Evolutionary conservation across 2,888 invertebrate species (phyloP), one percentile per base, ranked within the genome.

Genomic region (Orthosia gracilis): DNA sequence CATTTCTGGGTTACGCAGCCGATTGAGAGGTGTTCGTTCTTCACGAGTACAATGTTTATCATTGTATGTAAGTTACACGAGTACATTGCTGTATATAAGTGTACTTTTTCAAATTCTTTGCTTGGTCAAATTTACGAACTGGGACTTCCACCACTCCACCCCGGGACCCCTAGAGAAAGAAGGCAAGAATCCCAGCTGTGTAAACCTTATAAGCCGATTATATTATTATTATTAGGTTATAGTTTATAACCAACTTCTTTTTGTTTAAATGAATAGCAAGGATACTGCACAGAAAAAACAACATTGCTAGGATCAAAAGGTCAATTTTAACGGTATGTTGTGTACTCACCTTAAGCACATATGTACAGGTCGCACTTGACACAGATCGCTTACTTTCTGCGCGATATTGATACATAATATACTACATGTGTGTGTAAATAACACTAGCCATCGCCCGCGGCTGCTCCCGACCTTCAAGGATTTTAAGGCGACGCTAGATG

Each of bases 351-450:
- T 86, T 78, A 83, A 85, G 75, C 85, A 84, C 83, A 86, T 87
- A 82, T 86, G 90, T 85, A 85, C 83, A 62, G n/a, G 92, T 91
- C 85, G 87, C 88, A 90, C 92, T 92, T 93, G 93, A 92, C 93
- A 91, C 78, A 92, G 87, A 82, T 91, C 81, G 79, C 65, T 69
- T 73, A 81, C 92, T 92, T 92, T 92, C 91, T 88, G 90, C 86
- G 73, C 85, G 82, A 78, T 80, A 82, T 78, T 80, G 69, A 87
- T 86, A 86, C 75, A 73, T 71, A 73, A 71, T 73, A 59, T 84
- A 69, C 45, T 63, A 63, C 54, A 62, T 47, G 73, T 82, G 61
- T 74, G 63, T 59, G 82, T 84, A 76, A 81, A 81, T 76, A 82
- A 52, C 84, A 74, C 81, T 76, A 84, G 69, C 57, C 31, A 55